phyloP scores from a whole-genome alignment of 1,140 invertebrate species.

The Mylabris phalerata region DNA sequence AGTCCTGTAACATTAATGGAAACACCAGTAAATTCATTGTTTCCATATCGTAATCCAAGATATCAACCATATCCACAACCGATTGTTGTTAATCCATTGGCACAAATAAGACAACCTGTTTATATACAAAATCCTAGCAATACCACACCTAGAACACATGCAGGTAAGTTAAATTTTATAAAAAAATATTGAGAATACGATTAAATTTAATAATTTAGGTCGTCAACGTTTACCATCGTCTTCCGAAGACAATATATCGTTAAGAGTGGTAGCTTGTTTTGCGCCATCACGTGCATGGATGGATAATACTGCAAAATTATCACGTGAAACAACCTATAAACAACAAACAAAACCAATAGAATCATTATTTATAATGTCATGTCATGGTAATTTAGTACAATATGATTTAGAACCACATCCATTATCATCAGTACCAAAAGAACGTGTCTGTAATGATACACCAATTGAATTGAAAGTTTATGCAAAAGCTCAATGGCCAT shows the following conservation, averaged over 20 bases:
- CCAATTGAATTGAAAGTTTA: conserved; percentile 80
- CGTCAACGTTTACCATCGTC: conserved; percentile 60
- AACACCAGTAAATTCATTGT: conserved; percentile 46
- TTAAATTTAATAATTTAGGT: conserved; percentile 35
- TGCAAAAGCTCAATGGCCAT: conserved; percentile 78
- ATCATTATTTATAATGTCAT: conserved; percentile 85
- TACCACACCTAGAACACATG: conserved; percentile 14
- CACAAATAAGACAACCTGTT: conserved; percentile 75
- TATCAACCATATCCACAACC: conserved; percentile 85
- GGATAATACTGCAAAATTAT: conserved; percentile 44
- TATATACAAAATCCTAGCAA: conserved; percentile 40
- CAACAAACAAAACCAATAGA: conserved; percentile 57
- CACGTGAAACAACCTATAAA: conserved; percentile 30
- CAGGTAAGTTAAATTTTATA: conserved; percentile 14
- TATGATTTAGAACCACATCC: conserved; percentile 83
- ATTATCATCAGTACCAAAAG: conserved; percentile 66
- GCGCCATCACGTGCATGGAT: conserved; percentile 68
- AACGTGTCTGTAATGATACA: conserved; percentile 86
- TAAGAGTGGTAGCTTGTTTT: conserved; percentile 72
- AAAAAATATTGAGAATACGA: neutral
- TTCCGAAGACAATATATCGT: conserved; percentile 57
- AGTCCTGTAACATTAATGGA: conserved; percentile 58
- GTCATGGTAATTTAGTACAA: conserved; percentile 80
- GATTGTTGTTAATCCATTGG: conserved; percentile 67
- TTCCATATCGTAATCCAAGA: conserved; percentile 80